These are phyloP conservation scores for Agonopterix subpropinquella DNA, from an alignment of 2,888 invertebrate genomes.

Conservation along the genomic window DNA sequence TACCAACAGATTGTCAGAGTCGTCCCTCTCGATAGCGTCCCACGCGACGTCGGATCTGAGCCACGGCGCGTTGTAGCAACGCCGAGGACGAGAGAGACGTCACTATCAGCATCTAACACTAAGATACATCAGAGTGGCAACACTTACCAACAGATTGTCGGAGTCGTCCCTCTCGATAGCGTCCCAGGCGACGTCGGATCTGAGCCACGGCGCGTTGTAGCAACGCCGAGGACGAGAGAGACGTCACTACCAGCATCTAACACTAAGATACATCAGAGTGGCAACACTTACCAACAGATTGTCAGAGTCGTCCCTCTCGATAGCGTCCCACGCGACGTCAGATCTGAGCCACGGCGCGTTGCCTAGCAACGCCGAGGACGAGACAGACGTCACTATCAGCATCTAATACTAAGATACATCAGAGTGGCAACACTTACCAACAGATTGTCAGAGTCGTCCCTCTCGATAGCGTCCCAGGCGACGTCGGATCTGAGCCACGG, in stretches of 20 bases:
- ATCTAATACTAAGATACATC: constrained; percentile 56
- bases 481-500: constrained; percentile 57
- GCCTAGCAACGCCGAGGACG: constrained; percentile 50
- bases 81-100: too few species aligned
- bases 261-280: neutral
- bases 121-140: too few species aligned
- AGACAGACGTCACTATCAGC: constrained; percentile 40
- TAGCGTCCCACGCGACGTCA: constrained; percentile 47
- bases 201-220: too few species aligned
- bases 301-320: constrained; percentile 20
- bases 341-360: constrained; percentile 57
- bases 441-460: constrained; percentile 27
- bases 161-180: too few species aligned
- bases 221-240: constrained; percentile 47
- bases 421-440: constrained; percentile 45
- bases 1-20: too few species aligned
- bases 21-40: too few species aligned
- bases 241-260: constrained; percentile 40
- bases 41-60: too few species aligned
- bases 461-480: constrained; percentile 36
- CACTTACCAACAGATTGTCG: too few species aligned
- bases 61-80: too few species aligned
- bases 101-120: too few species aligned
- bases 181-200: too few species aligned
- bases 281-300: constrained; percentile 43